These are phyloP conservation scores for Hipposideros armiger DNA, from an alignment of 2,113 vertebrate genomes.

Conservation along the genomic window DNA sequence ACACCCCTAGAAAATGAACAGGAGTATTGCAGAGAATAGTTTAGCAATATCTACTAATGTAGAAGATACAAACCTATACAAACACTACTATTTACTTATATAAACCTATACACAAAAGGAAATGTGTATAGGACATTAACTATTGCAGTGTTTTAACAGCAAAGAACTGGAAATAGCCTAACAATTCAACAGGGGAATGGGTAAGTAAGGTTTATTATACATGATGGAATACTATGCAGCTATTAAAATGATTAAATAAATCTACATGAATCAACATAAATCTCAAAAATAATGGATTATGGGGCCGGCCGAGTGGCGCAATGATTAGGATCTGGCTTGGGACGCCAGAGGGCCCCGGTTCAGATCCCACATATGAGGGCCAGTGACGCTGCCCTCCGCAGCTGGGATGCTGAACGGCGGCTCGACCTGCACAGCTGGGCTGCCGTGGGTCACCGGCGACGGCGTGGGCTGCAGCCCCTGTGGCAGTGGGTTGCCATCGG, in stretches of 20 bases:
- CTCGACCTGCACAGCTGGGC: no score
- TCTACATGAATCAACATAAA: not conserved
- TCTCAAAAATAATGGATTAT: not conserved
- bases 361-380: no score
- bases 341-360: no score
- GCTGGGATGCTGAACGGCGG: no score
- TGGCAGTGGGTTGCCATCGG: no score
- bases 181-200: not conserved
- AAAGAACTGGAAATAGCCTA: constrained; percentile 5
- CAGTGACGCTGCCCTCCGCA: no score
- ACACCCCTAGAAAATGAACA: constrained; percentile 31
- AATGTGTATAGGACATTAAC: not conserved
- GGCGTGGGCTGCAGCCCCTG: no score
- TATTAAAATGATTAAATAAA: constrained; percentile 12
- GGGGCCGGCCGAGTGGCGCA: no score
- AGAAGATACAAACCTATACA: not conserved
- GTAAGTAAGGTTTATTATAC: not conserved
- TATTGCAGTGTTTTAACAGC: not conserved
- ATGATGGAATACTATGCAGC: not conserved
- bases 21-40: not conserved
- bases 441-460: no score
- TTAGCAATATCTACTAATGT: not conserved
- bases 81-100: not conserved
- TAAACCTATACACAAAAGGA: constrained; percentile 27
- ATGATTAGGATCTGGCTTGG: no score